Conservation (phyloP, 2,797 vertebrate genomes). For the Pseudotriccus pelzelni region DNA sequence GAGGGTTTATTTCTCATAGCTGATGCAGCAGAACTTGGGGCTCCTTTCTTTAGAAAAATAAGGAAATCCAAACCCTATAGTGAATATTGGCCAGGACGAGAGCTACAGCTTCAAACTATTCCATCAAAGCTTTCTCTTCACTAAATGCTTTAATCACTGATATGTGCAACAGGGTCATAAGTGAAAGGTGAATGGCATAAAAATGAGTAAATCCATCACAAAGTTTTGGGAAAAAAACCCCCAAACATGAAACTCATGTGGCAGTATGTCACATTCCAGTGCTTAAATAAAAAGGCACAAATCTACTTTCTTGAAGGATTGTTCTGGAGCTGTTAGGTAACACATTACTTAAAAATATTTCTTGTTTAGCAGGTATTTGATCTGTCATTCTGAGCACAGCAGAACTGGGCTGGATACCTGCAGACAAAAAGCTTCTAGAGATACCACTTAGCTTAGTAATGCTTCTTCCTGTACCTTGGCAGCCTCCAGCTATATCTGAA, state of each 20-base stretch:
- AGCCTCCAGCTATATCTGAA: conserved; percentile 14
- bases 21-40: not conserved
- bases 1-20: not conserved
- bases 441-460: not conserved
- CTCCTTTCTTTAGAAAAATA: not conserved
- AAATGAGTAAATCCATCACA: not conserved
- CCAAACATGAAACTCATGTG: not conserved
- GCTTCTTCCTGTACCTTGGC: not conserved
- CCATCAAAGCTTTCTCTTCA: not conserved
- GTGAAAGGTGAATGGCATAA: not conserved
- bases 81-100: not conserved
- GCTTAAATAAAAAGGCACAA: not conserved
- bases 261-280: not conserved
- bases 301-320: not conserved
- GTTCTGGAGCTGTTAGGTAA: not conserved
- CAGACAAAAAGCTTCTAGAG: not conserved
- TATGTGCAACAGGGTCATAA: not conserved
- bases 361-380: not conserved
- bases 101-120: not conserved
- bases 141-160: not conserved
- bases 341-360: not conserved
- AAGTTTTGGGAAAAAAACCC: not conserved
- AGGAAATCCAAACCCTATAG: not conserved
- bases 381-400: not conserved
- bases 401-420: not conserved